Base-by-base conservation (phyloP, 2,888 invertebrate species). In the Brachylomia viminalis region DNA sequence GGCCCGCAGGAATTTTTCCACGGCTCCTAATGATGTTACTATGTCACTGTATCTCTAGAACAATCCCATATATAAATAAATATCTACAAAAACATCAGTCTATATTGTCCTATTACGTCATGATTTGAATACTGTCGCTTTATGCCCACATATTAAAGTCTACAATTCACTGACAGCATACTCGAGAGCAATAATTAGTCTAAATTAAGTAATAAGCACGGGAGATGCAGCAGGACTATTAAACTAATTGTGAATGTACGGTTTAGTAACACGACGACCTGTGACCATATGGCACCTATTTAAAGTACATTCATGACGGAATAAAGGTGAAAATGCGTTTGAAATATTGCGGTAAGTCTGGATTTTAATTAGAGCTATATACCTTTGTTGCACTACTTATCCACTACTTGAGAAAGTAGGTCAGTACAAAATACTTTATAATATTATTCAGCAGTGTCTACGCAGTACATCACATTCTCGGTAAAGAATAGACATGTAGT, bases 151-250 rank as follows among this genome's bases (percentile, higher is more conserved):
- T 0, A 13, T 80, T 77, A 76, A 77, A 74, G 59, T 17, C 75
- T 76, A 86, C 33, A 85, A 84, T 87, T n/a, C 77, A 68, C 56
- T 86, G 81, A 62, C 82, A 84, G 72, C 65, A 80, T 75, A 86
- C 75, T 76, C 72, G 68, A 73, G 72, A 45, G 72, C 77, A 79
- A 72, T 85, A 88, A 87, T 89, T 88, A 89, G 77, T 76, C 70
- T 71, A 69, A 87, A 87, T 89, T 73, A 88, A 82, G 87, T 77
- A 84, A 80, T 79, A 73, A 80, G 42, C 75, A 72, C 79, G 76
- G 72, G 82, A 79, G 78, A 75, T 85, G 80, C 86, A 84, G 68
- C 79, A 68, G 76, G 76, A 70, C 77, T 58, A 82, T 84, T 84
- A 74, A 67, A 72, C 49, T 85, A 86, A 87, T 88, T 87, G 84